Percentiles rank a stretch among this genome's conserved stretches.
phyloP scores from a whole-genome alignment of 2,888 invertebrate species.

The Orchesellides sinensis region DNA sequence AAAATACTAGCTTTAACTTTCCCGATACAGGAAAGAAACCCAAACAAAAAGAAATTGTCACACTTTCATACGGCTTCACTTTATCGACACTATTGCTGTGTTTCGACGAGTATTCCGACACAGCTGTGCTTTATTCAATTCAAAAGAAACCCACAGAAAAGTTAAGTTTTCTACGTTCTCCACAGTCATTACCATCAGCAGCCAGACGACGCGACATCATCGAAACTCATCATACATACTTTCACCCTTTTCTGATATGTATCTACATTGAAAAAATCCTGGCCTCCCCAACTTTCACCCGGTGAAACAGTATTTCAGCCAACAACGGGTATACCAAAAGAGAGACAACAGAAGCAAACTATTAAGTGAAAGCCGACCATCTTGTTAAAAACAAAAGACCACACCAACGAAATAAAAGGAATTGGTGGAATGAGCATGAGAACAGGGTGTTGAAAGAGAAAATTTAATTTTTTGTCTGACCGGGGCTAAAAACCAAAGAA shows the following conservation, averaged over 20 bases:
- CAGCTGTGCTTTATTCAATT: background rate
- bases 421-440: background rate
- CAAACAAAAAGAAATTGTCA: no score
- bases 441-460: background rate
- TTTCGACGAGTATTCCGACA: background rate
- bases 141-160: background rate
- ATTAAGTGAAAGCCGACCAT: constrained; percentile 17
- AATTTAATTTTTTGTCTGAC: background rate
- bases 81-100: background rate
- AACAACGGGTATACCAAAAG: no score
- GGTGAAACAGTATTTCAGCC: background rate
- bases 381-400: background rate
- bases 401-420: background rate
- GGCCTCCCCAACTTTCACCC: background rate
- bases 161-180: background rate
- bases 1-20: no score
- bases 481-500: constrained; percentile 4
- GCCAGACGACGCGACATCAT: background rate
- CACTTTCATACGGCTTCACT: background rate
- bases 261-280: no score
- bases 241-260: no score
- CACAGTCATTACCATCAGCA: constrained; percentile 4
- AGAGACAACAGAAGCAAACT: background rate
- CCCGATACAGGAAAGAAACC: no score
- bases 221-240: constrained; percentile 3